Percentiles rank a stretch among this genome's conserved stretches.
Conservation (phyloP, 2,113 vertebrate species). For the Fulica atra region DNA sequence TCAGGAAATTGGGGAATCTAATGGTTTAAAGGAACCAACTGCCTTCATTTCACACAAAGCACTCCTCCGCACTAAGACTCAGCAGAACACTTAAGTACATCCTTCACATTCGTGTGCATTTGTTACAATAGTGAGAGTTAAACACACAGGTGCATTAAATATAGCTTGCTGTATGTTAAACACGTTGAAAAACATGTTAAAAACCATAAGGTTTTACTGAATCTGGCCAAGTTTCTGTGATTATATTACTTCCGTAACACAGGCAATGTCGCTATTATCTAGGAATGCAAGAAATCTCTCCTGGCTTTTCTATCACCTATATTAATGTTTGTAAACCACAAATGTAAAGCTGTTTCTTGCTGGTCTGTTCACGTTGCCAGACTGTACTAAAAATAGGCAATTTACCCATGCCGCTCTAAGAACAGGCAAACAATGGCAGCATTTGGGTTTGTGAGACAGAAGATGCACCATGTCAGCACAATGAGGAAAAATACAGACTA, state of each 20-base stretch:
- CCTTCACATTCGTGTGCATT: not conserved
- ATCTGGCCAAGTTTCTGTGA: not conserved
- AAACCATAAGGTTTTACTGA: not conserved
- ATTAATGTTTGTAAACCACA: not conserved
- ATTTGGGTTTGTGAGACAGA: not conserved
- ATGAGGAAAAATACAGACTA: not conserved
- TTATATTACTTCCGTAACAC: not conserved
- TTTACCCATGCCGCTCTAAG: not conserved
- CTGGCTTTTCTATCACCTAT: not conserved
- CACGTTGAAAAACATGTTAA: not conserved
- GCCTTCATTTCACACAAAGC: not conserved
- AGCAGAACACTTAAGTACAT: not conserved
- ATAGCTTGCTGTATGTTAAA: not conserved
- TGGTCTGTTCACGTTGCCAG: not conserved
- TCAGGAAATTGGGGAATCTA: not conserved
- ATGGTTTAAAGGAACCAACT: constrained; percentile 16
- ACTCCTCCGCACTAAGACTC: not conserved
- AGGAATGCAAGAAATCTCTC: not conserved
- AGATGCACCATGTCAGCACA: not conserved
- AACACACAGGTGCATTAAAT: not conserved
- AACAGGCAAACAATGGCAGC: not conserved
- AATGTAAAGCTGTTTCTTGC: not conserved
- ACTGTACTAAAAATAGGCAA: not conserved
- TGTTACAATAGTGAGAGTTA: not conserved
- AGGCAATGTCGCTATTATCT: not conserved